Evolutionary conservation across 2,888 invertebrate genomes (phyloP).

Genomic region (Mycalesis mineus): DNA sequence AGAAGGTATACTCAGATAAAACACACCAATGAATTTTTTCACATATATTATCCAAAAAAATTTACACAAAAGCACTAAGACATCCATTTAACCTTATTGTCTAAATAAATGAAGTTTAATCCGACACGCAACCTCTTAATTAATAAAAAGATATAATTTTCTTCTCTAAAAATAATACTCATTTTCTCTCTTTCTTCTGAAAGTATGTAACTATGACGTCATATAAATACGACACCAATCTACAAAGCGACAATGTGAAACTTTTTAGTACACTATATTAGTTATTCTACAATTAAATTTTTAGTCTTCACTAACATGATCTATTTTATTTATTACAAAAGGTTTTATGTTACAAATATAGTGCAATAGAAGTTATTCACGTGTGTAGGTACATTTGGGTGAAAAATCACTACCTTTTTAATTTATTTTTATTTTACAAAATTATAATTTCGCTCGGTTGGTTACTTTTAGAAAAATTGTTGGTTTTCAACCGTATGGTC

Average conservation of each 20-base stretch:
- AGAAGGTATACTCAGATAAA: slow-evolving; percentile 18
- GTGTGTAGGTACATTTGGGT: slow-evolving; percentile 59
- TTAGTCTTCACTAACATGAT: slow-evolving; percentile 50
- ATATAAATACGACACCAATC: slow-evolving; percentile 56
- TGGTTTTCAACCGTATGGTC: slow-evolving; percentile 21
- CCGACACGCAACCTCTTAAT: slow-evolving; percentile 74
- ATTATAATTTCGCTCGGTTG: slow-evolving; percentile 27
- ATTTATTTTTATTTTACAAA: slow-evolving; percentile 43
- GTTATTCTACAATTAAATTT: slow-evolving; percentile 49
- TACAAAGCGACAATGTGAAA: slow-evolving; percentile 63
- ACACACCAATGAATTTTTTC: slow-evolving; percentile 51
- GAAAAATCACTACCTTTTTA: slow-evolving; percentile 49
- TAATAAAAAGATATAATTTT: slow-evolving; percentile 70
- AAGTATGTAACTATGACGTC: slow-evolving; percentile 59
- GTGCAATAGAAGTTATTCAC: slow-evolving; percentile 63
- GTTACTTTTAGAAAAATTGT: slow-evolving; percentile 15
- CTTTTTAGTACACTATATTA: slow-evolving; percentile 49
- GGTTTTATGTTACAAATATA: slow-evolving; percentile 59
- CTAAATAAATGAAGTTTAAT: slow-evolving; percentile 76
- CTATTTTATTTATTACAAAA: slow-evolving; percentile 54
- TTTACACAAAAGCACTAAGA: slow-evolving; percentile 80
- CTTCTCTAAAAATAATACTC: slow-evolving; percentile 77
- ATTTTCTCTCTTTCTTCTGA: slow-evolving; percentile 52
- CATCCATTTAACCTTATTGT: slow-evolving; percentile 78
- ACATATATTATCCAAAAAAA: slow-evolving; percentile 80